phyloP scores from a whole-genome alignment of 2,797 vertebrate species.

The Chaenodraco wilsoni region DNA sequence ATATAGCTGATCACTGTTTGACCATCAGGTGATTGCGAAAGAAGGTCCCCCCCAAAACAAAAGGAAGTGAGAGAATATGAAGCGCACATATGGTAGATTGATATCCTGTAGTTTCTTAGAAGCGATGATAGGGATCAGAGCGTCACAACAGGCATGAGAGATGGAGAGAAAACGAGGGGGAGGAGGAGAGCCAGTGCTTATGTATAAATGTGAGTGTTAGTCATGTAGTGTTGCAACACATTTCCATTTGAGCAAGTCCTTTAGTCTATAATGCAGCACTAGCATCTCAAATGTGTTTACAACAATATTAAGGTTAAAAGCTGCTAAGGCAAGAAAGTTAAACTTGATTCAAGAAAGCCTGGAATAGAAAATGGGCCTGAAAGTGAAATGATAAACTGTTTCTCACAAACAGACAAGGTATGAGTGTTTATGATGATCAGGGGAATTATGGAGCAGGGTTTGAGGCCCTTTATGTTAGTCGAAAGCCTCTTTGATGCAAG shows the following conservation, averaged over 20 bases:
- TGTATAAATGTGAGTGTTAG: not conserved
- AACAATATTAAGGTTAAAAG: not conserved
- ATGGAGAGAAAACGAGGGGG: slow-evolving; percentile 15
- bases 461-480: not conserved
- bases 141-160: slow-evolving; percentile 7
- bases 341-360: not conserved
- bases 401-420: not conserved
- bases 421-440: not conserved
- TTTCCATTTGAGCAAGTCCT: slow-evolving; percentile 11
- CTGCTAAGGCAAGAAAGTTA: slow-evolving; percentile 2
- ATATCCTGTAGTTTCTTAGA: slow-evolving; percentile 70
- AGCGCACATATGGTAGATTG: slow-evolving; percentile 59
- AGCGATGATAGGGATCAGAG: slow-evolving; percentile 43
- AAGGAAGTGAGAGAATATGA: slow-evolving; percentile 30
- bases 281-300: not conserved
- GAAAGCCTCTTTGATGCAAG: too few species aligned
- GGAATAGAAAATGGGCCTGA: not conserved
- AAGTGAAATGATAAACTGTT: not conserved
- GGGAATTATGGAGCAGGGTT: not conserved
- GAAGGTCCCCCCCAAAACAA: slow-evolving; percentile 37
- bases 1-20: slow-evolving; percentile 48
- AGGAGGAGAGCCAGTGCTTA: not conserved
- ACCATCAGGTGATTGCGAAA: slow-evolving; percentile 50
- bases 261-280: not conserved
- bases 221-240: slow-evolving; percentile 8